These are phyloP conservation scores for Gymnocypris eckloni DNA, from an alignment of 2,797 vertebrate genomes.

Conservation along the genomic window DNA sequence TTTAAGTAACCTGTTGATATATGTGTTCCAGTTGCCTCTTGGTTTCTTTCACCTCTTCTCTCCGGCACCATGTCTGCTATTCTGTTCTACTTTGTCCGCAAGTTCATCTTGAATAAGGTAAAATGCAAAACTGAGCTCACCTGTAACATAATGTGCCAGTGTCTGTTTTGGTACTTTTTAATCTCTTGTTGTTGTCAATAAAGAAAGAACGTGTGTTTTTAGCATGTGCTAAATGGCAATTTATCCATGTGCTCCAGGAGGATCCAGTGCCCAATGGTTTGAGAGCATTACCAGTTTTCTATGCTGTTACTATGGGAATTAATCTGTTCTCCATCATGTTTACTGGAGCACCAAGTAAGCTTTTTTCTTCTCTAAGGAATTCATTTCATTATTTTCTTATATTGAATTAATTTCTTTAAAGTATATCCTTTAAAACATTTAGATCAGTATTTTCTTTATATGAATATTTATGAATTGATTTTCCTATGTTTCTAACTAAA, in stretches of 20 bases:
- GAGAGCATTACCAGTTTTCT: conserved; percentile 91
- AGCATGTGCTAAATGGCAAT: conserved; percentile 16
- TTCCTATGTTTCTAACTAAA: neutral
- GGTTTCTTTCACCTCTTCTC: conserved; percentile 95
- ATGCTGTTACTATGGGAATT: conserved; percentile 89
- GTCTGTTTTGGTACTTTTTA: conserved; percentile 5
- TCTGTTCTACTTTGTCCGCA: conserved; percentile 89
- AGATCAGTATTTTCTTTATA: neutral
- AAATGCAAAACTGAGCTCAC: neutral
- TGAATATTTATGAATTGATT: neutral
- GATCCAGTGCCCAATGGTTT: conserved; percentile 93
- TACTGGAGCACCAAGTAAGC: conserved; percentile 92
- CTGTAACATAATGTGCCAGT: conserved; percentile 8
- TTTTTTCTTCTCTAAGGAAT: neutral
- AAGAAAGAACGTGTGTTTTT: neutral
- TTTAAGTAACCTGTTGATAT: neutral
- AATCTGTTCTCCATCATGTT: conserved; percentile 97
- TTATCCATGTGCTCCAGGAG: conserved; percentile 72
- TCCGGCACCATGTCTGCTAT: conserved; percentile 94
- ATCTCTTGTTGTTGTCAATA: conserved; percentile 32
- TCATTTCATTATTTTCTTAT: neutral
- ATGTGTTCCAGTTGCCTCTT: conserved; percentile 85
- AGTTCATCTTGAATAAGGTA: conserved; percentile 92
- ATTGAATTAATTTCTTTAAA: neutral
- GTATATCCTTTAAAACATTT: neutral